Percentiles rank a stretch among this genome's conserved stretches.
These are phyloP conservation scores for Ahaetulla prasina DNA, from an alignment of 2,113 vertebrate genomes.

Conservation along the genomic window DNA sequence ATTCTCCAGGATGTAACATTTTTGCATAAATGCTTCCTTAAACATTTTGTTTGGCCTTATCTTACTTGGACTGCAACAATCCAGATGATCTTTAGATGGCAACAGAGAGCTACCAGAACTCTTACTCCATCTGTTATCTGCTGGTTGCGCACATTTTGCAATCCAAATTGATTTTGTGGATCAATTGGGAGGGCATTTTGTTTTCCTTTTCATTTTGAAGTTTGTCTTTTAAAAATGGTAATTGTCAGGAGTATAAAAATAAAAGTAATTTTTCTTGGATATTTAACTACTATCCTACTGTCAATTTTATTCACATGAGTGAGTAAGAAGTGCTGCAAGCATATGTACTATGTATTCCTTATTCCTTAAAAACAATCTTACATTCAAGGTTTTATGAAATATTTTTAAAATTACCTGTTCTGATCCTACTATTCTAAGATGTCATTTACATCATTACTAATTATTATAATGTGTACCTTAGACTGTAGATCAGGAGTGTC, in stretches of 20 bases:
- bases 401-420: background rate
- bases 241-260: background rate
- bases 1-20: background rate
- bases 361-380: background rate
- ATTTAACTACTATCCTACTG: background rate
- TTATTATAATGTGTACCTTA: background rate
- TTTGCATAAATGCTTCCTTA: background rate
- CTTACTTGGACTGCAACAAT: background rate
- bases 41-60: background rate
- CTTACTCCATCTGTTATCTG: background rate
- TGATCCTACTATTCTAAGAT: background rate
- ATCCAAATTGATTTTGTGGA: background rate
- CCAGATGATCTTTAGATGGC: background rate
- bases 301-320: background rate
- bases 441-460: background rate
- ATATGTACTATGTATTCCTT: background rate
- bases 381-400: background rate
- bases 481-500: background rate
- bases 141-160: background rate
- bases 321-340: background rate
- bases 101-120: background rate
- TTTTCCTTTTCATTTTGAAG: background rate
- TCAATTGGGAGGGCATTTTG: background rate
- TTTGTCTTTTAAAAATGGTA: background rate
- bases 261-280: background rate